Percentiles rank a stretch among this genome's conserved stretches.
These are phyloP conservation scores for Pelagia noctiluca DNA, from an alignment of 30 jellyfish, hydroid and myxozoan species.

Conservation along the genomic window DNA sequence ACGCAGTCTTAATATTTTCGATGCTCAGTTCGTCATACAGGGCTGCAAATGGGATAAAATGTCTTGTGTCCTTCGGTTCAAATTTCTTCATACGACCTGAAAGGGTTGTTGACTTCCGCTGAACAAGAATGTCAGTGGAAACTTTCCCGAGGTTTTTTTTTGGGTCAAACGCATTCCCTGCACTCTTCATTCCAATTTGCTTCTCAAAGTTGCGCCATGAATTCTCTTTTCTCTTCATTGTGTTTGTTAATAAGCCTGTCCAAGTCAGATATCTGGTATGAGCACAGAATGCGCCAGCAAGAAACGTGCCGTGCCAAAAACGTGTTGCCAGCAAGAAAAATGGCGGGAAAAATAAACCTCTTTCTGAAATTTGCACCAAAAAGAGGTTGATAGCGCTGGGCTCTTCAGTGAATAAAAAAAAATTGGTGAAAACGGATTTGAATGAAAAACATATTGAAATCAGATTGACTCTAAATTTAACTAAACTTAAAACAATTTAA, in stretches of 20 bases:
- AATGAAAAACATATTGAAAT: neutral
- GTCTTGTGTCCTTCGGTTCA: constrained; percentile 26
- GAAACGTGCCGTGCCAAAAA: too few relatives aligned
- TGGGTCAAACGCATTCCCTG: neutral
- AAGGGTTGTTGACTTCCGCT: constrained; percentile 12
- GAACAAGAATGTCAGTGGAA: constrained; percentile 20
- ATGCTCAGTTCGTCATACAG: neutral
- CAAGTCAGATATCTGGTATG: neutral
- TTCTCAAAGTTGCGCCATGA: neutral
- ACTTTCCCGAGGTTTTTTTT: constrained; percentile 4
- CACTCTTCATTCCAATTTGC: neutral
- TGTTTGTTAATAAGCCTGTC: neutral
- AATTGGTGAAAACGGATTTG: too few relatives aligned
- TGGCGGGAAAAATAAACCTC: neutral
- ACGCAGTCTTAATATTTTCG: constrained; percentile 42
- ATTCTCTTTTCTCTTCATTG: neutral
- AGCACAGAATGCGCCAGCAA: too few relatives aligned
- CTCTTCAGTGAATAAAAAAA: neutral
- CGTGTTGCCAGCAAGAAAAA: constrained; percentile 2
- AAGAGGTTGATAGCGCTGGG: constrained; percentile 6
- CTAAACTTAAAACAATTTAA: neutral
- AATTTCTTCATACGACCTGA: constrained; percentile 26
- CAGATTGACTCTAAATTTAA: neutral
- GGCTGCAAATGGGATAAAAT: constrained; percentile 24
- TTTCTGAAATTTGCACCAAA: neutral